A percentile compares a stretch with the other conserved stretches of the same genome.
phyloP scores from a whole-genome alignment of 2,888 invertebrate genomes.

The Dendrolimus pini region DNA sequence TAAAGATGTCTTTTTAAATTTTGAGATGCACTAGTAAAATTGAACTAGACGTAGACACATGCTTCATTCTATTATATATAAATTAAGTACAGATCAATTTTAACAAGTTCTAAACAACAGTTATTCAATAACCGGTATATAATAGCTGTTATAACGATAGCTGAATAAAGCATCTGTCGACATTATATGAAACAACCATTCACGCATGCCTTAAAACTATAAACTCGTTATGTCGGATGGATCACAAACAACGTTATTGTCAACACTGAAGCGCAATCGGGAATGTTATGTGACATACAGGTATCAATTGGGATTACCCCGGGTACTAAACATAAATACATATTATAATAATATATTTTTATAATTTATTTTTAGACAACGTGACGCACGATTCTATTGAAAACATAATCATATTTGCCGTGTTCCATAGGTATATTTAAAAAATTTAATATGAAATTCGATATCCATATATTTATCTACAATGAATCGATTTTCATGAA shows the following conservation, averaged over 20 bases:
- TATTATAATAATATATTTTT: constrained; percentile 13
- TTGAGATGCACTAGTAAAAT: constrained; percentile 44
- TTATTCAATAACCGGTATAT: not conserved
- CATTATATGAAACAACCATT: constrained; percentile 33
- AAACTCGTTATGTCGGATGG: constrained; percentile 64
- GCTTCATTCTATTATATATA: constrained; percentile 26
- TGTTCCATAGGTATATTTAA: no score
- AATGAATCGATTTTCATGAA: no score
- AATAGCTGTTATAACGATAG: constrained; percentile 2
- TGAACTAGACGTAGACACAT: constrained; percentile 36
- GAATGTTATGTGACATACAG: constrained; percentile 73
- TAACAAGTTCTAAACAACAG: not conserved
- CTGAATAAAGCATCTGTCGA: constrained; percentile 49
- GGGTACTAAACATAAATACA: not conserved
- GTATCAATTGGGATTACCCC: constrained; percentile 49
- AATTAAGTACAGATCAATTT: not conserved
- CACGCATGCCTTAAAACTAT: constrained; percentile 68
- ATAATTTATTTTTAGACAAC: not conserved
- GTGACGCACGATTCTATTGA: not conserved
- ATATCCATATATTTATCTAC: no score
- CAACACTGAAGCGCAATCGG: constrained; percentile 69
- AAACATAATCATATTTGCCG: no score
- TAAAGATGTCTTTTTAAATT: constrained; percentile 25
- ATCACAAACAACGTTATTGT: constrained; percentile 69
- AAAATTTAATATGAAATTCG: no score